Percentiles rank a stretch among this genome's conserved stretches.
phyloP scores from a whole-genome alignment of 2,797 vertebrate genomes.

The Lepus oiostolus region DNA sequence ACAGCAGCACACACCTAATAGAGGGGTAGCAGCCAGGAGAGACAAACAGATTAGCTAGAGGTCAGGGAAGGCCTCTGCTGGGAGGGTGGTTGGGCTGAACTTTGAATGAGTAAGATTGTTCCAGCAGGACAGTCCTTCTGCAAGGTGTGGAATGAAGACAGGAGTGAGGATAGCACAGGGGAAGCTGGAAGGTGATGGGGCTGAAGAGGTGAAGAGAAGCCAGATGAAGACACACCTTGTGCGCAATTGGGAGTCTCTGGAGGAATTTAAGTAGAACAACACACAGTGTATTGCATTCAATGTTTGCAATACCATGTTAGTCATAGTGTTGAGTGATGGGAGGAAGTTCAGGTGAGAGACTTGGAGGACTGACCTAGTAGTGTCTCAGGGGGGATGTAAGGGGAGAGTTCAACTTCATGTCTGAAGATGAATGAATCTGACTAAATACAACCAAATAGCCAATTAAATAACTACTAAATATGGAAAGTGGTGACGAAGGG shows the following conservation, averaged over 20 bases:
- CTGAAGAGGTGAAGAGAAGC: neutral
- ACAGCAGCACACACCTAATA: neutral
- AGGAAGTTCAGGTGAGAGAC: neutral
- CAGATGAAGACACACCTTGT: neutral
- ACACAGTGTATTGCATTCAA: neutral
- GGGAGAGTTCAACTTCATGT: neutral
- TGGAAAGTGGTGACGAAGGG: neutral
- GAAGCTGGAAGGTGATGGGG: neutral
- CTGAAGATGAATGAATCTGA: neutral
- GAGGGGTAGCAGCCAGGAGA: neutral
- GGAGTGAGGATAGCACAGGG: neutral
- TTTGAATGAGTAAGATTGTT: slow-evolving; percentile 18
- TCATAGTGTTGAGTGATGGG: neutral
- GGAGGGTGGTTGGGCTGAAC: neutral
- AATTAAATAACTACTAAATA: neutral
- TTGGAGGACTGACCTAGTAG: neutral
- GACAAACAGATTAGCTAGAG: neutral
- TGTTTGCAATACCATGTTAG: neutral
- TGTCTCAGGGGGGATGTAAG: neutral
- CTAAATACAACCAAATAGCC: neutral
- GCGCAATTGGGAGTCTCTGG: neutral
- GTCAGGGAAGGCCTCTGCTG: neutral
- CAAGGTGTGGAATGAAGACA: neutral
- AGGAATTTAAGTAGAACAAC: neutral
- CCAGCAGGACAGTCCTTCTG: neutral